Conservation (phyloP, 2,797 vertebrate species). For the Brotula barbata region DNA sequence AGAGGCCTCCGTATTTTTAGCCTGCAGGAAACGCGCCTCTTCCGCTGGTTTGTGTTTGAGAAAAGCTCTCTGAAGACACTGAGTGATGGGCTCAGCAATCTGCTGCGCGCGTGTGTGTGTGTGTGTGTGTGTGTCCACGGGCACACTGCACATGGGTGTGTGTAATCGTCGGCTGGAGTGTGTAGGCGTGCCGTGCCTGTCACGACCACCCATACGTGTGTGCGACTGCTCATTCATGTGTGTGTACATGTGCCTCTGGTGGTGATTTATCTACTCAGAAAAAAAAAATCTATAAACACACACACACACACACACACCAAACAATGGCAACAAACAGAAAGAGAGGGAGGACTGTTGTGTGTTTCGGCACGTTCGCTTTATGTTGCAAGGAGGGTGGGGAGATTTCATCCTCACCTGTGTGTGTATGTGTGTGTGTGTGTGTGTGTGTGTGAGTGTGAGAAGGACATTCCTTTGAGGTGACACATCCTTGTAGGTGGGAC, state of each 20-base stretch:
- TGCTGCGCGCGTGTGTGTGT: slow-evolving; percentile 1
- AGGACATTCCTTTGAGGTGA: slow-evolving; percentile 76
- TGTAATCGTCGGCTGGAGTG: not conserved
- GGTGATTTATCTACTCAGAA: no score
- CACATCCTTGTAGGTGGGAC: slow-evolving; percentile 77
- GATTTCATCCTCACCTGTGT: slow-evolving; percentile 51
- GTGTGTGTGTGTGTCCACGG: slow-evolving; percentile 12
- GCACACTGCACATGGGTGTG: not conserved
- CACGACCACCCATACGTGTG: not conserved
- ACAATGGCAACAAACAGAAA: not conserved
- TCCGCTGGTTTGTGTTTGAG: slow-evolving; percentile 58
- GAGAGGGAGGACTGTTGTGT: slow-evolving; percentile 38
- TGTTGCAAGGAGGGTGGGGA: slow-evolving; percentile 14
- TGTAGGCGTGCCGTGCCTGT: no score
- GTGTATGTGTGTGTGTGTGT: slow-evolving; percentile 3
- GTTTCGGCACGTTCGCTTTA: slow-evolving; percentile 59
- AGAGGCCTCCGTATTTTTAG: slow-evolving; percentile 71
- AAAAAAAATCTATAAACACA: not conserved
- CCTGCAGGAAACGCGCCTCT: slow-evolving; percentile 69
- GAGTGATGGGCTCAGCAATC: slow-evolving; percentile 43
- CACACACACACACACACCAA: slow-evolving; percentile 3
- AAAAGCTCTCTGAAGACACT: slow-evolving; percentile 38
- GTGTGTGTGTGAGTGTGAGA: slow-evolving; percentile 7
- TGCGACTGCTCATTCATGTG: not conserved
- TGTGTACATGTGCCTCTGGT: not conserved